phyloP scores from a whole-genome alignment of 2,888 invertebrate species.

The Aspidapion aeneum region DNA sequence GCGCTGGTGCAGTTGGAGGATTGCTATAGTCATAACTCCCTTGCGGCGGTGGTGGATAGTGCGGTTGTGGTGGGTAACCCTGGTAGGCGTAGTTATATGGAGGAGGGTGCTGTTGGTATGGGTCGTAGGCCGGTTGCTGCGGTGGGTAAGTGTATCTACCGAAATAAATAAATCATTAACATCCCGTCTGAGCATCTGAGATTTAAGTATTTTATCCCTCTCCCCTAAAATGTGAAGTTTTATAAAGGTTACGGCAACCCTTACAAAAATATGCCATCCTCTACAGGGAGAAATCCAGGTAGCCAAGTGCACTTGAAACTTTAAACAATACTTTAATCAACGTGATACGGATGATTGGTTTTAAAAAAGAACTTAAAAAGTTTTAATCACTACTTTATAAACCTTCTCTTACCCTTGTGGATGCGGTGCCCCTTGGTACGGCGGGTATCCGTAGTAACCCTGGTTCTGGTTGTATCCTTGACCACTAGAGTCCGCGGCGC shows the following conservation, averaged over 20 bases:
- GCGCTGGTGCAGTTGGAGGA: constrained; percentile 16
- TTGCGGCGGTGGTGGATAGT: constrained; percentile 34
- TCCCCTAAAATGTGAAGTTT: too few relatives aligned
- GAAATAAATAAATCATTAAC: too few relatives aligned
- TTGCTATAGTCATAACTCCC: constrained; percentile 24
- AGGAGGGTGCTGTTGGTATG: constrained; percentile 8
- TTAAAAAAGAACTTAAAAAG: too few relatives aligned
- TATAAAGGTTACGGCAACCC: too few relatives aligned
- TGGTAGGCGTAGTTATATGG: constrained; percentile 40
- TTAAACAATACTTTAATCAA: too few relatives aligned
- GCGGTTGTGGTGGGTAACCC: constrained; percentile 40
- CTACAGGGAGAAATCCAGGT: too few relatives aligned
- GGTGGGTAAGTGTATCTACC: constrained; percentile 37
- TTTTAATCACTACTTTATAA: too few relatives aligned
- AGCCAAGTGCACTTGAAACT: too few relatives aligned
- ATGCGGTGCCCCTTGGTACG: constrained; percentile 31
- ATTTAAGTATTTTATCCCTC: too few relatives aligned
- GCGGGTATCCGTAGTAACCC: constrained; percentile 37
- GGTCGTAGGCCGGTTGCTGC: constrained; percentile 42
- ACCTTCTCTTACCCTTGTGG: constrained; percentile 10
- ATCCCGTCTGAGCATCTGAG: too few relatives aligned
- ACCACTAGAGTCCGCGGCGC: constrained; percentile 16
- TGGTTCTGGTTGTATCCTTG: constrained; percentile 25
- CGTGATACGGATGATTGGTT: too few relatives aligned
- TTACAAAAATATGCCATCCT: too few relatives aligned